Evolutionary conservation across 2,113 vertebrate species (phyloP).

Genomic region (Suricata suricatta): DNA sequence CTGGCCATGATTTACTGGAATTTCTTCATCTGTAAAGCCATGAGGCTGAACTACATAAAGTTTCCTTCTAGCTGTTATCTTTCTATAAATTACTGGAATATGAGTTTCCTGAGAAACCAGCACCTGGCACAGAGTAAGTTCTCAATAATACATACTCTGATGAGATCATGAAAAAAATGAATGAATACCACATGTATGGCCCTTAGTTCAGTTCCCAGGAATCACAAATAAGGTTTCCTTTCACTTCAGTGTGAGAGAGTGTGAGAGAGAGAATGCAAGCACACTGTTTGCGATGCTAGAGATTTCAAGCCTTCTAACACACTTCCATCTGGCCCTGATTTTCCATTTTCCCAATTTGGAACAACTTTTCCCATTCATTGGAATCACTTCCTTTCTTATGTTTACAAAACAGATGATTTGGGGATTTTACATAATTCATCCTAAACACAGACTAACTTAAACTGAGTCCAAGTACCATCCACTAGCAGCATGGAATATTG

Average conservation of each 20-base stretch:
- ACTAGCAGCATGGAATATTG: conserved; percentile 72
- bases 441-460: conserved; percentile 65
- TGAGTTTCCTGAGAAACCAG: not conserved
- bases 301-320: conserved; percentile 43
- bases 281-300: not conserved
- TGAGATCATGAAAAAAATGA: conserved; percentile 9
- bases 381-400: conserved; percentile 58
- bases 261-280: not conserved
- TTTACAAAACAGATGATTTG: conserved; percentile 77
- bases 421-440: conserved; percentile 74
- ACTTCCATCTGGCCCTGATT: conserved; percentile 71
- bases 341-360: conserved; percentile 75
- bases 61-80: not conserved
- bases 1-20: not conserved
- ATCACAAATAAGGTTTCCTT: conserved; percentile 6
- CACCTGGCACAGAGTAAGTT: not conserved
- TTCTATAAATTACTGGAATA: not conserved
- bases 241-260: conserved; percentile 6
- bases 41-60: not conserved
- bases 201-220: not conserved
- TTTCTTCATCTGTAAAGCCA: not conserved
- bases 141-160: not conserved
- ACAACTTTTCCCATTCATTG: conserved; percentile 63
- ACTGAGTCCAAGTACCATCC: conserved; percentile 73
- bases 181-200: not conserved